Percentiles rank a stretch among this genome's conserved stretches.
Evolutionary conservation across 2,888 invertebrate species (phyloP).

Genomic region (Apamea monoglypha): DNA sequence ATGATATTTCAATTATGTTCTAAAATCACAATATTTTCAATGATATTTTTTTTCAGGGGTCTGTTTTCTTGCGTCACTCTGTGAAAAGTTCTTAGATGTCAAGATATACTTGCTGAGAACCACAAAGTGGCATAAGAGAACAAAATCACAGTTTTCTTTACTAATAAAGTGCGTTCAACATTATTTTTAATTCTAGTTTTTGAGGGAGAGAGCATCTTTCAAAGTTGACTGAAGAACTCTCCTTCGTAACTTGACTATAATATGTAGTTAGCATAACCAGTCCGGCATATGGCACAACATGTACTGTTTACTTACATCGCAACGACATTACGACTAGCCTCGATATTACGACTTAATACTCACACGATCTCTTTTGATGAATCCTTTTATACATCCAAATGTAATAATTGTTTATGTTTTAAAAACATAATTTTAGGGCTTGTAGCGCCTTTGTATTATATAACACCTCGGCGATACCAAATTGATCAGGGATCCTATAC

Average conservation of each 20-base stretch:
- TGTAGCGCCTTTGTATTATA: neutral
- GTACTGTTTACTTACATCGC: conserved; percentile 49
- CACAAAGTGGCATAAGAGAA: conserved; percentile 51
- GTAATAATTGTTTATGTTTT: conserved; percentile 11
- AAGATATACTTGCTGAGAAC: conserved; percentile 7
- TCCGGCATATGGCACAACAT: conserved; percentile 66
- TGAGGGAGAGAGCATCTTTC: conserved; percentile 21
- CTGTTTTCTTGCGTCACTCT: conserved; percentile 56
- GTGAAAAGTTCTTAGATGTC: conserved; percentile 5
- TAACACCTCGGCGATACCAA: neutral
- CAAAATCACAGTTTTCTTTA: conserved; percentile 62
- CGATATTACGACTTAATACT: conserved; percentile 34
- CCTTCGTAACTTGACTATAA: conserved; percentile 31
- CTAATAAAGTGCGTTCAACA: conserved; percentile 60
- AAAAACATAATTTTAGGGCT: conserved; percentile 1
- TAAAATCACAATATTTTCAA: conserved; percentile 85
- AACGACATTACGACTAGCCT: conserved; percentile 37
- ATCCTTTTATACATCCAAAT: neutral
- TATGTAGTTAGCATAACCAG: conserved; percentile 46
- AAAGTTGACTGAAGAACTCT: conserved; percentile 15
- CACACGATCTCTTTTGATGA: conserved; percentile 14
- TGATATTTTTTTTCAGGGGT: conserved; percentile 76
- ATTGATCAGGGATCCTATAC: neutral
- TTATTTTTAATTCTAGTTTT: conserved; percentile 35
- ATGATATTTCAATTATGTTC: conserved; percentile 81